Conservation (phyloP, 2,888 invertebrate genomes). For the Nipponacmea schrenckii region DNA sequence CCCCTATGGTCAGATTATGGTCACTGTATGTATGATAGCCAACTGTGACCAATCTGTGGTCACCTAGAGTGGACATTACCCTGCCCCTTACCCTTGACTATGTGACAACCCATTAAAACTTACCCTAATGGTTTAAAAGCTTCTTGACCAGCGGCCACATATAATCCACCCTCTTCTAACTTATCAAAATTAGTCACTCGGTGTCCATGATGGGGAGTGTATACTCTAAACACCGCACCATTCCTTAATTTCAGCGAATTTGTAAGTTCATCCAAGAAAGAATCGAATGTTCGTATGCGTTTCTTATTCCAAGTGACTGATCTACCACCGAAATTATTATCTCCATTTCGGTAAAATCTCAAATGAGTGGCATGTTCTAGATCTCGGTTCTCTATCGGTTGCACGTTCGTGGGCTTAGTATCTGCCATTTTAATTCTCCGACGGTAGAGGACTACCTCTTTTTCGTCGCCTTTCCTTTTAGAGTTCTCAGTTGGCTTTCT, state of each 20-base stretch:
- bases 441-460: neutral
- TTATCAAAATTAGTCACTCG: conserved; percentile 23
- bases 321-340: conserved; percentile 26
- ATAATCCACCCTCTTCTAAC: conserved; percentile 25
- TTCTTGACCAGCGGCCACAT: conserved; percentile 32
- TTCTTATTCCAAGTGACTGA: conserved; percentile 26
- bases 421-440: conserved; percentile 10
- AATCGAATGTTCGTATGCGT: conserved; percentile 30
- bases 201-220: conserved; percentile 28
- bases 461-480: neutral
- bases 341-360: conserved; percentile 28
- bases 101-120: neutral
- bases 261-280: conserved; percentile 29
- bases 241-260: conserved; percentile 21
- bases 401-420: conserved; percentile 15
- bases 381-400: conserved; percentile 28
- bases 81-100: no score
- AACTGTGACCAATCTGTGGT: no score
- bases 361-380: conserved; percentile 27
- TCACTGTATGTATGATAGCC: no score
- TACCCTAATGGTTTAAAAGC: conserved; percentile 31
- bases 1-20: no score
- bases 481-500: neutral
- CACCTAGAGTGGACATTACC: no score
- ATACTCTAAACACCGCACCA: conserved; percentile 31